A percentile compares a stretch with the other conserved stretches of the same genome.
Conservation (phyloP, 2,113 vertebrate genomes). For the Nymphicus hollandicus region DNA sequence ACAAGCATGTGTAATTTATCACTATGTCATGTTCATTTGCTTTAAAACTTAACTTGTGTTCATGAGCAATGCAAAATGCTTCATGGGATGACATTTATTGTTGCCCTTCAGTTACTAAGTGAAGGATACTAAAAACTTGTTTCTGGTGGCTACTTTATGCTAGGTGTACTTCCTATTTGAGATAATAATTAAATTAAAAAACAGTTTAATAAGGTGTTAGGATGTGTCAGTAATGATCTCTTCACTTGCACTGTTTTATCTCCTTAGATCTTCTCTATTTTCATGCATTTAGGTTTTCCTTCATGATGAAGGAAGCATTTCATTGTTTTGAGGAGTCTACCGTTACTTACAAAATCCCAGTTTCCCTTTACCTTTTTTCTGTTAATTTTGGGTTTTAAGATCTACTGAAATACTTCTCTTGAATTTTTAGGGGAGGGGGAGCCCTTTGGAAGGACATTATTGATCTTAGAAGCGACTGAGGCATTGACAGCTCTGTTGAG, state of each 20-base stretch:
- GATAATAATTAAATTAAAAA: not conserved
- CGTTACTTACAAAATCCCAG: not conserved
- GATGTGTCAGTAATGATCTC: not conserved
- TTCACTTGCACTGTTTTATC: not conserved
- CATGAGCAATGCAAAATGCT: not conserved
- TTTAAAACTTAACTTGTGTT: not conserved
- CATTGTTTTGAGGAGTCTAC: not conserved
- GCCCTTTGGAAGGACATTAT: not conserved
- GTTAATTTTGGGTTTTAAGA: not conserved
- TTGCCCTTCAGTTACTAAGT: not conserved
- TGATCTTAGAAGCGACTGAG: not conserved
- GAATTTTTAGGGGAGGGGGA: not conserved
- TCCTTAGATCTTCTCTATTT: not conserved
- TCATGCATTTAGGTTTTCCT: not conserved
- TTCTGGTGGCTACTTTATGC: not conserved
- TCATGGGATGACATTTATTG: not conserved
- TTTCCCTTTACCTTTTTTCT: not conserved
- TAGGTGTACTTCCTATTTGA: not conserved
- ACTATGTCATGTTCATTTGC: not conserved
- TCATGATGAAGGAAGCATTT: not conserved
- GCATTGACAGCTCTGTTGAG: not conserved
- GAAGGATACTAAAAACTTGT: not conserved
- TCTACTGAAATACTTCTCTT: not conserved
- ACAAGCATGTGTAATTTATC: not conserved
- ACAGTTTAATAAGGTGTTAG: not conserved